These are phyloP conservation scores for Drosophila colorata DNA, from an alignment of 2,888 invertebrate species.

Conservation along the genomic window DNA sequence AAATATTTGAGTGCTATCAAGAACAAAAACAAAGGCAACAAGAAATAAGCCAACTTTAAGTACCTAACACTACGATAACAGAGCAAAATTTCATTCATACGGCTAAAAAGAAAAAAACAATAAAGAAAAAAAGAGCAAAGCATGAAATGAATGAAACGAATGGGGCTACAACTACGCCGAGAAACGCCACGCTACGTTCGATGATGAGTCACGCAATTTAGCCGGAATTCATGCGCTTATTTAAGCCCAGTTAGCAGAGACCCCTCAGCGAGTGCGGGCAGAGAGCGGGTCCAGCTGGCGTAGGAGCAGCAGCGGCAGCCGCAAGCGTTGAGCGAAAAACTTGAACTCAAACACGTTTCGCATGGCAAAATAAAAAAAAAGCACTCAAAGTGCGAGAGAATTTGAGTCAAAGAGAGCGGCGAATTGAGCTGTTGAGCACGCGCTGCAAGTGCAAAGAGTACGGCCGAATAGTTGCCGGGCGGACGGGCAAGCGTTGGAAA, in stretches of 20 bases:
- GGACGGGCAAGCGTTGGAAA: conserved; percentile 49
- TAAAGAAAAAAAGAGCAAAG: conserved; percentile 19
- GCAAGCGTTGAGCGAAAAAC: conserved; percentile 17
- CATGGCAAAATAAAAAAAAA: conserved; percentile 7
- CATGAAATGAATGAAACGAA: conserved; percentile 67
- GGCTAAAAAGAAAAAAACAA: conserved; percentile 6
- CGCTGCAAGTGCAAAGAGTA: conserved; percentile 8
- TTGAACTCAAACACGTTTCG: conserved; percentile 41
- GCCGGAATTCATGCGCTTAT: conserved; percentile 68
- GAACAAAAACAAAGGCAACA: neutral
- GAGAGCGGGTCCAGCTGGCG: neutral
- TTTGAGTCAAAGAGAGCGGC: conserved; percentile 5
- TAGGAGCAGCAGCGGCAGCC: conserved; percentile 17
- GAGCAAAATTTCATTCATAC: conserved; percentile 63
- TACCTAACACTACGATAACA: conserved; percentile 51
- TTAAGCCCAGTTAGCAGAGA: conserved; percentile 52
- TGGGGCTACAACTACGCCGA: conserved; percentile 46
- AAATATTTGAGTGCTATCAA: conserved; percentile 42
- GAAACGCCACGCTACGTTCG: conserved; percentile 25
- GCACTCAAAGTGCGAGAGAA: conserved; percentile 37
- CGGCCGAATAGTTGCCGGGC: no score
- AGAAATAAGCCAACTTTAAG: conserved; percentile 21
- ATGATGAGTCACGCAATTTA: conserved; percentile 75
- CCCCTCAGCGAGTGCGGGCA: conserved; percentile 5
- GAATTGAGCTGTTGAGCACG: conserved; percentile 1